Evolutionary conservation across 92 coral and sea anemone species (phyloP).

Genomic region (Pocillopora grandis): DNA sequence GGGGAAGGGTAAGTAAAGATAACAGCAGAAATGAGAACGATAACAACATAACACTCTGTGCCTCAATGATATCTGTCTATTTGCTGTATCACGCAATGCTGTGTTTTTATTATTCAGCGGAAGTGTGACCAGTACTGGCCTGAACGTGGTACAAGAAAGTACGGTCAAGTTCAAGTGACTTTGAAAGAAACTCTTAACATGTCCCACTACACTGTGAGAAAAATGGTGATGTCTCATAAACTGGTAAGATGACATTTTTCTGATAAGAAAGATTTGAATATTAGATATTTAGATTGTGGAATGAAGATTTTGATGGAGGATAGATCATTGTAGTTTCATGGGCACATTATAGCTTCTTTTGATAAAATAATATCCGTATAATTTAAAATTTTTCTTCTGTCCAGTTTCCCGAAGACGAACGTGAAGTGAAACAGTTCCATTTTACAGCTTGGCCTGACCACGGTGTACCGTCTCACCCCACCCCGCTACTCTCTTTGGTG

Average conservation of each 20-base stretch:
- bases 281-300: too few relatives aligned
- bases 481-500: constrained; percentile 86
- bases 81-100: not conserved
- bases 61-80: not conserved
- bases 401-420: constrained; percentile 73
- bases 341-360: too few relatives aligned
- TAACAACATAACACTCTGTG: too few relatives aligned
- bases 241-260: constrained; percentile 31
- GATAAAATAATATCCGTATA: too few relatives aligned
- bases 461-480: constrained; percentile 96
- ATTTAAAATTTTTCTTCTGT: not conserved
- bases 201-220: constrained; percentile 79
- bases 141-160: constrained; percentile 72
- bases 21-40: too few relatives aligned
- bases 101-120: constrained; percentile 42
- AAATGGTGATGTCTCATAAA: constrained; percentile 63
- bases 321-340: too few relatives aligned
- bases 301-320: too few relatives aligned
- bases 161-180: constrained; percentile 72
- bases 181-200: constrained; percentile 78
- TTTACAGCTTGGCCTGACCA: constrained; percentile 99
- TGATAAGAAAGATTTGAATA: not conserved
- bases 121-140: constrained; percentile 96
- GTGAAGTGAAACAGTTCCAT: constrained; percentile 87
- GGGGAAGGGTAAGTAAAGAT: constrained; percentile 78